A percentile compares a stretch with the other conserved stretches of the same genome.
phyloP scores from a whole-genome alignment of 35 echinoderm and acorn worm genomes.

The Ophiothrix spiculata region DNA sequence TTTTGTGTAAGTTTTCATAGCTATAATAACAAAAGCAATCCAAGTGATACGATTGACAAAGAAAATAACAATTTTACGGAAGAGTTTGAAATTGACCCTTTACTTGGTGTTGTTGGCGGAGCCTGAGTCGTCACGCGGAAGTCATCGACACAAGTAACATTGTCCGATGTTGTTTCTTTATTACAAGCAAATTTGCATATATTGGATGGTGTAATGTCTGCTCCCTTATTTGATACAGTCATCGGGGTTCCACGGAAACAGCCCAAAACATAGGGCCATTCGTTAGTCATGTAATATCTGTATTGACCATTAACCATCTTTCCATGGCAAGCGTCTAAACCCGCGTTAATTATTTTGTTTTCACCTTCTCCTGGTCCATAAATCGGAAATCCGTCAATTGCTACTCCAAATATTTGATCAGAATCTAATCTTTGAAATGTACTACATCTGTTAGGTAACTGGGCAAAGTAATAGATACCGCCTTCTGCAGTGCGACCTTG shows the following conservation, averaged over 20 bases:
- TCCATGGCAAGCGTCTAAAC: background rate
- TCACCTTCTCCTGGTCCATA: background rate
- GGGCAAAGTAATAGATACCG: background rate
- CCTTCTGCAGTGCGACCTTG: background rate
- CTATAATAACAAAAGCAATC: no score
- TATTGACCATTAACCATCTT: background rate
- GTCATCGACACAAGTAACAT: background rate
- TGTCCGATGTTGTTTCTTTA: background rate
- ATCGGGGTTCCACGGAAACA: background rate
- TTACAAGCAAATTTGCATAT: background rate
- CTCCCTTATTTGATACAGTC: background rate
- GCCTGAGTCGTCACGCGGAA: background rate
- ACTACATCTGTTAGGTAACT: background rate
- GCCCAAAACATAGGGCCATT: background rate
- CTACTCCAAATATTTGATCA: background rate
- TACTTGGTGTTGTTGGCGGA: no score
- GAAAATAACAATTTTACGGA: no score
- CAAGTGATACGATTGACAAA: no score
- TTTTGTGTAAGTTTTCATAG: no score
- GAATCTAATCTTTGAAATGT: background rate
- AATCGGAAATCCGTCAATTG: background rate
- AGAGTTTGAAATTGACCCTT: no score
- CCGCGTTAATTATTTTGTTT: background rate
- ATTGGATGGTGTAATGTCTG: background rate
- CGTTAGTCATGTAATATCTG: background rate